Base-by-base conservation (phyloP, 1,140 invertebrate genomes). In the Anastatus disparis region DNA sequence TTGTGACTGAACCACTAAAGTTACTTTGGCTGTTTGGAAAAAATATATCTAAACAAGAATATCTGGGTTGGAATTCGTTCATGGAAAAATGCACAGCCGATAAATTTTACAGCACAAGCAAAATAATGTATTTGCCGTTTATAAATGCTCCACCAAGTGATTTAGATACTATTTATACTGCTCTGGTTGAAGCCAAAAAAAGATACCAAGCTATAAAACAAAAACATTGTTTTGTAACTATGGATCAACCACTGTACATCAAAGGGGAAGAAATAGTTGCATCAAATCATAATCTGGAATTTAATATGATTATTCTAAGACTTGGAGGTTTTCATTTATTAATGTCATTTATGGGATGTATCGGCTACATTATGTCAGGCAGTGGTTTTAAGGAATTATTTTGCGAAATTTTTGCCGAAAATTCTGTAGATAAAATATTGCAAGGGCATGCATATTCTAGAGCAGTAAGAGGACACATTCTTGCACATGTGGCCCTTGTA, bases 331-430 rank as follows among this genome's bases (percentile, higher is more conserved):
- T 81, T 74, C 78, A 81, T 75, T 48, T 83, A 29, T 71, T 81
- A 7, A 82, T 85, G 80, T 84, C 78, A 4, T 84, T 77, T 76
- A n/a, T 84, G 59, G 79, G 77, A 72, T 59, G 78, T 62, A 81
- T 85, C 59, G 83, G 83, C 53, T 73, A 79, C 74, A 80, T 84
- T 72, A 85, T 85, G 80, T 70, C 80, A 70, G 82, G 78, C 71
- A 82, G 78, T 75, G 82, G 79, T 15, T 71, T 84, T 13, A 76
- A 83, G 73, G 78, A 83, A 75, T 38, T 80, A 48, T 76, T 81
- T 1, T 67, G 58, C 26, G 71, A 40, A 74, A 38, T 81, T 61
- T 85, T 81, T 79, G 80, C 83, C 4, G 0, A 56, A 31, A 78
- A 76, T 24, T 79, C 78, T 64, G 74, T 82, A 64, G 76, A 81